A percentile compares a stretch with the other conserved stretches of the same genome.
These are phyloP conservation scores for Danio kyathit DNA, from an alignment of 2,797 vertebrate species.

Conservation along the genomic window DNA sequence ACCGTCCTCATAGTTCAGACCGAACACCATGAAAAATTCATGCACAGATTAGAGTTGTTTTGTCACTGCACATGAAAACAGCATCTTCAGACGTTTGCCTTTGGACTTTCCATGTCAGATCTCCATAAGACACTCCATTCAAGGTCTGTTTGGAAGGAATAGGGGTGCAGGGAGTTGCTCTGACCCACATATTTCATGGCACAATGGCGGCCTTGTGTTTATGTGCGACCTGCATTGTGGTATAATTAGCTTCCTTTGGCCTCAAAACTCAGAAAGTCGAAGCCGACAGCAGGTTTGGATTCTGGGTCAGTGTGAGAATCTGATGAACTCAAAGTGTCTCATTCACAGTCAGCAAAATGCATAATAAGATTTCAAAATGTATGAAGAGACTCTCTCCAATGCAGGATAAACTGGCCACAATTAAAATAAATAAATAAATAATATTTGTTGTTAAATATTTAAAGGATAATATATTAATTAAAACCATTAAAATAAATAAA, in stretches of 20 bases:
- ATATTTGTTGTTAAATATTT: too few relatives aligned
- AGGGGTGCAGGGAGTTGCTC: neutral
- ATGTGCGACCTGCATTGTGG: constrained; percentile 12
- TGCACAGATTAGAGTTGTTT: constrained; percentile 65
- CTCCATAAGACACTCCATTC: neutral
- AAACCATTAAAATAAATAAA: too few relatives aligned
- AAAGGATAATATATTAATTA: too few relatives aligned
- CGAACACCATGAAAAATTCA: constrained; percentile 46
- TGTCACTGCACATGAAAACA: constrained; percentile 57
- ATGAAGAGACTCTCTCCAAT: neutral
- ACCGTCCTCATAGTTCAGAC: constrained; percentile 48
- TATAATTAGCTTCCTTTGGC: constrained; percentile 53
- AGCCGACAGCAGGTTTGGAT: constrained; percentile 12
- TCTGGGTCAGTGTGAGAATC: constrained; percentile 35
- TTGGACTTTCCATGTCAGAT: neutral
- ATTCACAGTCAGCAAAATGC: neutral
- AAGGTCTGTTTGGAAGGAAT: too few relatives aligned
- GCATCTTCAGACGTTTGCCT: too few relatives aligned
- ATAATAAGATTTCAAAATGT: too few relatives aligned
- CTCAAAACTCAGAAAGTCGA: constrained; percentile 23
- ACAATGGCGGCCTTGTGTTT: constrained; percentile 37
- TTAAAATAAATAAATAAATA: too few relatives aligned
- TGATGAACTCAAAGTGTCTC: constrained; percentile 1
- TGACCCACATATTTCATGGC: constrained; percentile 41
- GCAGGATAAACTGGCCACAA: too few relatives aligned